Evolutionary conservation across 2,797 vertebrate species (phyloP).

Genomic region (Rhinogobio ventralis): DNA sequence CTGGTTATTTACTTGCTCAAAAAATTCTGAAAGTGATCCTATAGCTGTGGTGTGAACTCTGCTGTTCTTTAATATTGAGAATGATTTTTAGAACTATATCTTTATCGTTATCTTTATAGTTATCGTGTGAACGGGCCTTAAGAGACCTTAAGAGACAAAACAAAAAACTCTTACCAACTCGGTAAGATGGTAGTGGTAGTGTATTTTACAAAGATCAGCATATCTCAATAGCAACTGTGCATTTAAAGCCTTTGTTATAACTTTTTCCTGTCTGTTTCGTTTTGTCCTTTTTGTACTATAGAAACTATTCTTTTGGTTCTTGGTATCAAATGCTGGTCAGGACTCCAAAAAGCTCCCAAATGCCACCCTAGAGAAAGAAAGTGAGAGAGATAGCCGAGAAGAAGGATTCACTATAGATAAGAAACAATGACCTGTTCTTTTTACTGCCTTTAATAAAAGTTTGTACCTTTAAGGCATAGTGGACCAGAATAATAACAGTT

Average conservation of each 20-base stretch:
- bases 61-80: too few species aligned
- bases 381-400: not conserved
- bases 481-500: slow-evolving; percentile 76
- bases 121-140: too few species aligned
- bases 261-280: slow-evolving; percentile 39
- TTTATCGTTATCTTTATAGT: too few species aligned
- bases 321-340: not conserved
- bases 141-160: too few species aligned
- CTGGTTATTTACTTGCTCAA: too few species aligned
- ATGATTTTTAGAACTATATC: too few species aligned
- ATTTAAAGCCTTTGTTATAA: slow-evolving; percentile 19
- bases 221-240: slow-evolving; percentile 50
- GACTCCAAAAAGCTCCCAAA: not conserved
- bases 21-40: too few species aligned
- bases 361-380: not conserved
- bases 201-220: slow-evolving; percentile 31
- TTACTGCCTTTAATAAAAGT: slow-evolving; percentile 45
- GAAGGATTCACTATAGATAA: slow-evolving; percentile 27
- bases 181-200: too few species aligned
- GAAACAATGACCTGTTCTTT: slow-evolving; percentile 29
- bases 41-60: too few species aligned
- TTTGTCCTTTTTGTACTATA: slow-evolving; percentile 16
- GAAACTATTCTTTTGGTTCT: not conserved
- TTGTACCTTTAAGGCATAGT: slow-evolving; percentile 72
- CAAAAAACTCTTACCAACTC: too few species aligned